Conservation (phyloP, 2,888 invertebrate genomes). For the Drosophila paranaensis region DNA sequence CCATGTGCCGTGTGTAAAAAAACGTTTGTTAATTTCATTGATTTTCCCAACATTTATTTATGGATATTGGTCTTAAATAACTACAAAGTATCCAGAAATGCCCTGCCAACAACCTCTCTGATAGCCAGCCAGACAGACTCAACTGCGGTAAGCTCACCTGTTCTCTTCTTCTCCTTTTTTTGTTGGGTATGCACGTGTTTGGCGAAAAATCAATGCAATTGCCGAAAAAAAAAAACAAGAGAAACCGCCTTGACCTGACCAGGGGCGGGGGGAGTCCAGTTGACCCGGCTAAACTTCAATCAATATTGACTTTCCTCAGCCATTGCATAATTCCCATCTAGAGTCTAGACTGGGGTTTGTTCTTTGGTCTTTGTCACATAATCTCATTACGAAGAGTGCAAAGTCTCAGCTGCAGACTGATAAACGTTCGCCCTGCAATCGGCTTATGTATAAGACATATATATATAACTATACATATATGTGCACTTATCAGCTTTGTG, state of each 20-base stretch:
- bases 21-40: conserved; percentile 66
- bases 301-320: conserved; percentile 22
- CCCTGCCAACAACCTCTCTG: conserved; percentile 10
- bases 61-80: conserved; percentile 46
- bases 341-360: conserved; percentile 37
- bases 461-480: neutral
- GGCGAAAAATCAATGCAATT: conserved; percentile 57
- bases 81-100: conserved; percentile 28
- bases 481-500: conserved; percentile 40
- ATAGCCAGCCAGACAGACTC: conserved; percentile 32
- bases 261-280: neutral
- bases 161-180: neutral
- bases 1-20: conserved; percentile 39
- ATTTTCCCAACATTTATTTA: conserved; percentile 68
- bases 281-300: conserved; percentile 39
- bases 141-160: conserved; percentile 44
- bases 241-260: conserved; percentile 48
- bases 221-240: conserved; percentile 24
- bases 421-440: conserved; percentile 30
- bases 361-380: conserved; percentile 34
- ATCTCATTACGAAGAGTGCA: conserved; percentile 53
- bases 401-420: conserved; percentile 46
- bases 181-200: conserved; percentile 42
- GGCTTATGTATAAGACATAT: neutral
- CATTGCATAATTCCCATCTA: conserved; percentile 51